Conservation (phyloP, 2,113 vertebrate genomes). For the Ginglymostoma cirratum region DNA sequence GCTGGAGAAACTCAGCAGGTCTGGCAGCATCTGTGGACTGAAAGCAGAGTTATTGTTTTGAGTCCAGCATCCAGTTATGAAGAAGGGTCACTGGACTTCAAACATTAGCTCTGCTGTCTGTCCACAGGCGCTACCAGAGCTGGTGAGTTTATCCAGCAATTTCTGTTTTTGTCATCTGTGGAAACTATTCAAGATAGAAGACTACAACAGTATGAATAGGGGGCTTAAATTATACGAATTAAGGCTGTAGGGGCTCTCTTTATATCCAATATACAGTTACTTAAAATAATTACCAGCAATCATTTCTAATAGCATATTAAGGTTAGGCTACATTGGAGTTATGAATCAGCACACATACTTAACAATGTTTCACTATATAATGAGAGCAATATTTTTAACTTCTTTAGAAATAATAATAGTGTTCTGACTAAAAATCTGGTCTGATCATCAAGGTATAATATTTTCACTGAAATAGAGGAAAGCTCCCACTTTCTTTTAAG, state of each 20-base stretch:
- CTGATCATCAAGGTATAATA: background rate
- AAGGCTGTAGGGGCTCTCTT: background rate
- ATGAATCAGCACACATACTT: background rate
- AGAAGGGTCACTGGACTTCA: no score
- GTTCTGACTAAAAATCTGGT: background rate
- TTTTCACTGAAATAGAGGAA: background rate
- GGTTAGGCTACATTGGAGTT: background rate
- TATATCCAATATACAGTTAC: background rate
- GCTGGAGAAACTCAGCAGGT: no score
- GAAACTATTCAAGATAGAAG: background rate
- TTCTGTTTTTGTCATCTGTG: background rate
- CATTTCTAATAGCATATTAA: background rate
- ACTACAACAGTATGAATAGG: background rate
- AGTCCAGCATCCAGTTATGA: no score
- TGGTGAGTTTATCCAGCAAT: no score
- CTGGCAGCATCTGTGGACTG: no score
- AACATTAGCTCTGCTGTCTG: no score
- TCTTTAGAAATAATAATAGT: no score
- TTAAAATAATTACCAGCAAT: background rate
- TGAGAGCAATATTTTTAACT: background rate
- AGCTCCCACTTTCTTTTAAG: background rate
- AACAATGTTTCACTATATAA: background rate
- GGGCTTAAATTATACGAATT: background rate
- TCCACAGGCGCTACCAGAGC: no score
- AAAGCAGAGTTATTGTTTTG: no score